Conservation (phyloP, 2,888 invertebrate species). For the Parasteatoda lunata region DNA sequence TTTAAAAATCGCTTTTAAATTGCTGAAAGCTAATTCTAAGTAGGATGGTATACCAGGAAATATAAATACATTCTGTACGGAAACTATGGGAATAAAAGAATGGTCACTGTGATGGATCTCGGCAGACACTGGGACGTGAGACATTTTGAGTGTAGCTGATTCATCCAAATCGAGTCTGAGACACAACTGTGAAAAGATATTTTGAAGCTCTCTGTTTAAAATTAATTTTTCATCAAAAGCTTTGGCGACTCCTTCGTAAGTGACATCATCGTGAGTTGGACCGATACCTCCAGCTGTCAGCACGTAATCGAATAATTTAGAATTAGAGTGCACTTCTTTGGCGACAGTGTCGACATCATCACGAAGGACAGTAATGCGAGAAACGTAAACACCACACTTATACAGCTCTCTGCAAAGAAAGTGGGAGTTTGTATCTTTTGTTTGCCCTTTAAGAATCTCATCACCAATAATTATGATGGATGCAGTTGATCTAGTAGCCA, state of each 20-base stretch:
- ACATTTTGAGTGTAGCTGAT: constrained; percentile 71
- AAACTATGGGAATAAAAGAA: constrained; percentile 77
- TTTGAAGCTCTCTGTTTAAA: constrained; percentile 74
- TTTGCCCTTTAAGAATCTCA: constrained; percentile 84
- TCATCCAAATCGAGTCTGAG: constrained; percentile 71
- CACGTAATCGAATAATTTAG: constrained; percentile 80
- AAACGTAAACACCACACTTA: constrained; percentile 80
- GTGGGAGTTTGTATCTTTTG: constrained; percentile 81
- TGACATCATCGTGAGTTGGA: constrained; percentile 86
- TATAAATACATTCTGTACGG: constrained; percentile 80
- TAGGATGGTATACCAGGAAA: constrained; percentile 83
- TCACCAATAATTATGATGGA: constrained; percentile 81
- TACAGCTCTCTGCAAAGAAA: constrained; percentile 80
- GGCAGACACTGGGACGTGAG: constrained; percentile 75
- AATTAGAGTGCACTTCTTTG: constrained; percentile 80
- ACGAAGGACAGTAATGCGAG: constrained; percentile 80
- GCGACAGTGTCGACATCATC: constrained; percentile 81
- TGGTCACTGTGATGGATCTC: constrained; percentile 74
- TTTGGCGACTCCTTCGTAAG: constrained; percentile 80
- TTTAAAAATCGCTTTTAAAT: constrained; percentile 69
- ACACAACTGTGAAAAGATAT: constrained; percentile 73
- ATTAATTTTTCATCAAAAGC: constrained; percentile 75
- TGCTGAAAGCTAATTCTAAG: constrained; percentile 75
- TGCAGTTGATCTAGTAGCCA: constrained; percentile 62
- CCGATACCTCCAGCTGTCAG: constrained; percentile 86